These are phyloP conservation scores for Drosophila pegasa DNA, from an alignment of 2,888 invertebrate species.

Conservation along the genomic window DNA sequence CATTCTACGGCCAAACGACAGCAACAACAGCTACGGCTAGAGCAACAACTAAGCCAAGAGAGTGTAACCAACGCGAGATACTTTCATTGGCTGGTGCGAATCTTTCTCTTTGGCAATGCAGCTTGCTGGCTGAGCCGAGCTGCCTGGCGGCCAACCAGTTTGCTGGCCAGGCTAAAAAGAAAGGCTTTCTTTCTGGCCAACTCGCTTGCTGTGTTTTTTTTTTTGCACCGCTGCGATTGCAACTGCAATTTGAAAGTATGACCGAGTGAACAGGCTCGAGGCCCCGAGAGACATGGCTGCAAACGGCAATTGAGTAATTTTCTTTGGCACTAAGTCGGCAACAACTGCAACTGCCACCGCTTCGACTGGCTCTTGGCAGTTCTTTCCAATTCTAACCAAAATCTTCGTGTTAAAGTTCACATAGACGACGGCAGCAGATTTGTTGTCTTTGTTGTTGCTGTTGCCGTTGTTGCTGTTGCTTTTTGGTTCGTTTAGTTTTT, in stretches of 20 bases:
- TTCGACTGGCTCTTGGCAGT: conserved; percentile 19
- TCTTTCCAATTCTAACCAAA: conserved; percentile 51
- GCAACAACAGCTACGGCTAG: conserved; percentile 16
- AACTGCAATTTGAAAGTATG: conserved; percentile 78
- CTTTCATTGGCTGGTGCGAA: conserved; percentile 74
- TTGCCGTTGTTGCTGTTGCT: conserved; percentile 24
- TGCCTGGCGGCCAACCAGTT: conserved; percentile 70
- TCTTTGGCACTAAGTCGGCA: conserved; percentile 13
- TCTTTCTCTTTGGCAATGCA: conserved; percentile 62
- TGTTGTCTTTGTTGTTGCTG: conserved; percentile 29
- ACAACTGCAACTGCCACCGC: conserved; percentile 18
- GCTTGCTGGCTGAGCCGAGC: conserved; percentile 35
- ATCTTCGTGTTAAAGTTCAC: conserved; percentile 69
- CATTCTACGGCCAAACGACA: conserved; percentile 58
- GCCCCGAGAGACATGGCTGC: conserved; percentile 12
- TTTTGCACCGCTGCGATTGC: conserved; percentile 45
- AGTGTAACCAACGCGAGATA: conserved; percentile 65
- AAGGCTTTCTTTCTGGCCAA: conserved; percentile 81
- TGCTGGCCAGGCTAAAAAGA: conserved; percentile 76
- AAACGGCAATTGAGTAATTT: conserved; percentile 65
- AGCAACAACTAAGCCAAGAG: conserved; percentile 58
- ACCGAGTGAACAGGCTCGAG: conserved; percentile 59
- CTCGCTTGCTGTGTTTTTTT: background rate
- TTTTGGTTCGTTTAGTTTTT: conserved; percentile 46
- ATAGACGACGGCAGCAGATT: conserved; percentile 41